Conservation (phyloP, 2,888 invertebrate species). For the Scelioninae gen. 2 region DNA sequence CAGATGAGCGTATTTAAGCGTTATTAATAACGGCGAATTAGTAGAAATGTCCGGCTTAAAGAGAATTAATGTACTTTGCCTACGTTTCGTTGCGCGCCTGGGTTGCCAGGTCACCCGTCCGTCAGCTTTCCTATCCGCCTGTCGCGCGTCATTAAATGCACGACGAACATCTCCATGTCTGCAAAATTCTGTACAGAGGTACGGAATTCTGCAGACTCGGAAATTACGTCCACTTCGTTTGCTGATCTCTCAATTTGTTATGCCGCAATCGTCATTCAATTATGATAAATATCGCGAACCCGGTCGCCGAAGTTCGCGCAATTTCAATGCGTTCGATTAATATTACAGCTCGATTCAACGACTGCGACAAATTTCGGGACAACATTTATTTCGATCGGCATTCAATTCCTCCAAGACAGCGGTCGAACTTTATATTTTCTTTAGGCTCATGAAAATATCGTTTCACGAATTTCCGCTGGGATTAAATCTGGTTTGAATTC, state of each 20-base stretch:
- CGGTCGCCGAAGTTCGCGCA: not conserved
- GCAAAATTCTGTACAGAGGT: slow-evolving; percentile 40
- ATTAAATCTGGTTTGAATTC: too few relatives aligned
- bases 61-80: slow-evolving; percentile 68
- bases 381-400: too few relatives aligned
- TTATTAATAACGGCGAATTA: slow-evolving; percentile 71
- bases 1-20: slow-evolving; percentile 67
- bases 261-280: slow-evolving; percentile 27
- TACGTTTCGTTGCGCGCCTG: slow-evolving; percentile 38
- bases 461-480: too few relatives aligned
- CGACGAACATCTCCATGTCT: slow-evolving; percentile 35
- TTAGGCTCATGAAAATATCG: too few relatives aligned
- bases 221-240: slow-evolving; percentile 46
- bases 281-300: slow-evolving; percentile 21
- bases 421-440: too few relatives aligned
- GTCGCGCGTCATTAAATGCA: slow-evolving; percentile 42
- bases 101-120: slow-evolving; percentile 21
- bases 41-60: slow-evolving; percentile 68
- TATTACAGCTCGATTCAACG: too few relatives aligned
- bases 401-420: too few relatives aligned
- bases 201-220: slow-evolving; percentile 25
- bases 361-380: too few relatives aligned
- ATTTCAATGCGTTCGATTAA: not conserved
- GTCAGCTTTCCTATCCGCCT: slow-evolving; percentile 37
- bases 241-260: slow-evolving; percentile 45